Evolutionary conservation across 2,888 invertebrate genomes (phyloP).

Genomic region (Gisinianus flammeolus): DNA sequence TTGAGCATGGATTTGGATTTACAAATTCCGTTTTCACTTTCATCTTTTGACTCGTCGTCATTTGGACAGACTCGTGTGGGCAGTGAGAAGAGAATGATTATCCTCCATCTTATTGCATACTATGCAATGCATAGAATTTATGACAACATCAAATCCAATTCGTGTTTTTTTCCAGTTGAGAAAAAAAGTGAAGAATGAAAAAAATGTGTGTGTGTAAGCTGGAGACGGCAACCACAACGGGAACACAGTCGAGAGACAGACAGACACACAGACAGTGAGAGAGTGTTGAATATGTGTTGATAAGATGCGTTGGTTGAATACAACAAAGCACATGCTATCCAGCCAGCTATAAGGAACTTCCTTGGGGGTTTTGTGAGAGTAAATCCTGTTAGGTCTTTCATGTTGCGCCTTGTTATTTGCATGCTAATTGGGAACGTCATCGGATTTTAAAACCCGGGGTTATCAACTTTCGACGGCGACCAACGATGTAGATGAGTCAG

Average conservation of each 20-base stretch:
- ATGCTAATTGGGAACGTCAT: slow-evolving; percentile 38
- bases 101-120: slow-evolving; percentile 23
- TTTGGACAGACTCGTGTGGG: neutral
- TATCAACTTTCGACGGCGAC: too few species aligned
- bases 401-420: slow-evolving; percentile 29
- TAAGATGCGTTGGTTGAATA: neutral
- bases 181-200: neutral
- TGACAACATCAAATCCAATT: slow-evolving; percentile 23
- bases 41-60: neutral
- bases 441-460: slow-evolving; percentile 29
- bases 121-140: slow-evolving; percentile 22
- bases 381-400: slow-evolving; percentile 24
- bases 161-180: slow-evolving; percentile 1
- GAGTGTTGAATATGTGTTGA: neutral
- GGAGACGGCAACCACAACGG: neutral
- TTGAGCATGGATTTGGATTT: too few species aligned
- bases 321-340: neutral
- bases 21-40: too few species aligned
- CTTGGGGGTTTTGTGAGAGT: slow-evolving; percentile 17
- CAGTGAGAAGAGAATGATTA: slow-evolving; percentile 19
- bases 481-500: too few species aligned
- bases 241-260: neutral
- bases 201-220: slow-evolving; percentile 3
- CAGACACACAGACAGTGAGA: neutral
- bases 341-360: slow-evolving; percentile 4